A percentile compares a stretch with the other conserved stretches of the same genome.
phyloP scores from a whole-genome alignment of 2,888 invertebrate genomes.

The Miltochrista miniata region DNA sequence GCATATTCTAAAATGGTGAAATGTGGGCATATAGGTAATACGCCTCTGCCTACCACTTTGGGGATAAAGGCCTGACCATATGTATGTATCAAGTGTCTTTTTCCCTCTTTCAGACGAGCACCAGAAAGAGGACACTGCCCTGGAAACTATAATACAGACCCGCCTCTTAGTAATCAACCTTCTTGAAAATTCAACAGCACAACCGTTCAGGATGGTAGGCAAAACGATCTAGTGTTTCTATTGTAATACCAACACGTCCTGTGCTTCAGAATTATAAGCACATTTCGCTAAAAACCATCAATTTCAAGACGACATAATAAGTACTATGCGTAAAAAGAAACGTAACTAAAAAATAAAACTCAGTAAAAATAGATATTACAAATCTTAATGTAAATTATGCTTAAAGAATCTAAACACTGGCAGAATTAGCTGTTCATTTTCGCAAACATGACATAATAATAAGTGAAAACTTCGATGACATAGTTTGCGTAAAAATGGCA shows the following conservation, averaged over 20 bases:
- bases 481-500: neutral
- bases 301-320: neutral
- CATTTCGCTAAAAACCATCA: neutral
- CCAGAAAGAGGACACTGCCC: neutral
- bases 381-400: conserved; percentile 2
- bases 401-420: neutral
- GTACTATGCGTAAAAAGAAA: neutral
- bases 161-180: neutral
- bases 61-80: too few relatives aligned
- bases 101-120: neutral
- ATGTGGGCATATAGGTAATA: too few relatives aligned
- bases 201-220: neutral
- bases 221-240: neutral
- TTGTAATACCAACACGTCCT: neutral
- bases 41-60: too few relatives aligned
- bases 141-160: neutral
- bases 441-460: neutral
- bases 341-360: neutral
- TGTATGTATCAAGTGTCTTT: too few relatives aligned
- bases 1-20: too few relatives aligned
- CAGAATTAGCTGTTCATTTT: neutral
- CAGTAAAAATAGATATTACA: conserved; percentile 1
- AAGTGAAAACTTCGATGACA: neutral
- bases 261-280: conserved; percentile 1
- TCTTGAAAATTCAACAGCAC: conserved; percentile 3